phyloP scores from a whole-genome alignment of 2,113 vertebrate species.

The Myotis lucifugus region DNA sequence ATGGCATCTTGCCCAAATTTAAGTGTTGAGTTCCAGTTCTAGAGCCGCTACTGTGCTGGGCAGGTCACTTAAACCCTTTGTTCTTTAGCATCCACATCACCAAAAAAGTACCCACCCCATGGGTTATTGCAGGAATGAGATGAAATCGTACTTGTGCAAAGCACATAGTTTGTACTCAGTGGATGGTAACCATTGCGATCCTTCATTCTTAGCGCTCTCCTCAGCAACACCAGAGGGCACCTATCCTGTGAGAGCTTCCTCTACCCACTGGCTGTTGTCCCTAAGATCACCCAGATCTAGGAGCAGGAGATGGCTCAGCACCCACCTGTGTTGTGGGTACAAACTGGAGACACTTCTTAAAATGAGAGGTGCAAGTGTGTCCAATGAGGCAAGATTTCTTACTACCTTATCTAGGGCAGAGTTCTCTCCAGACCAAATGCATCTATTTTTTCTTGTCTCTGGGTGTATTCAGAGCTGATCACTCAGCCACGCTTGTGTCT shows the following conservation, averaged over 20 bases:
- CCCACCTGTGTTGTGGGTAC: background rate
- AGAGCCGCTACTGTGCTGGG: background rate
- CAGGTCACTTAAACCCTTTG: background rate
- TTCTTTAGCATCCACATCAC: background rate
- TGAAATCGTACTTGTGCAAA: background rate
- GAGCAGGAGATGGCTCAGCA: background rate
- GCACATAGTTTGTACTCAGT: accelerated
- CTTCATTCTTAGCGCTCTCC: background rate
- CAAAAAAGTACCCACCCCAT: background rate
- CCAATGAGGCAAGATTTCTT: background rate
- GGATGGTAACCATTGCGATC: background rate
- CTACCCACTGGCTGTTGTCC: background rate
- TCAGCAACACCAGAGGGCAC: background rate
- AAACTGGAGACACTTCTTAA: background rate
- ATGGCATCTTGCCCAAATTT: background rate
- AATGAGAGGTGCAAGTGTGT: background rate
- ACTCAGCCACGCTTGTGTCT: accelerated
- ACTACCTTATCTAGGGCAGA: background rate
- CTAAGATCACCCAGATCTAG: background rate
- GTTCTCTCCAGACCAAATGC: background rate
- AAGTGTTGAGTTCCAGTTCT: background rate
- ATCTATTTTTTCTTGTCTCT: background rate
- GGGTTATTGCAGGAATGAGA: background rate
- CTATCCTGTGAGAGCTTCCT: background rate
- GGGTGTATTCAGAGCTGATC: background rate